Conservation (phyloP, 2,113 vertebrate genomes). For the Agapornis roseicollis region DNA sequence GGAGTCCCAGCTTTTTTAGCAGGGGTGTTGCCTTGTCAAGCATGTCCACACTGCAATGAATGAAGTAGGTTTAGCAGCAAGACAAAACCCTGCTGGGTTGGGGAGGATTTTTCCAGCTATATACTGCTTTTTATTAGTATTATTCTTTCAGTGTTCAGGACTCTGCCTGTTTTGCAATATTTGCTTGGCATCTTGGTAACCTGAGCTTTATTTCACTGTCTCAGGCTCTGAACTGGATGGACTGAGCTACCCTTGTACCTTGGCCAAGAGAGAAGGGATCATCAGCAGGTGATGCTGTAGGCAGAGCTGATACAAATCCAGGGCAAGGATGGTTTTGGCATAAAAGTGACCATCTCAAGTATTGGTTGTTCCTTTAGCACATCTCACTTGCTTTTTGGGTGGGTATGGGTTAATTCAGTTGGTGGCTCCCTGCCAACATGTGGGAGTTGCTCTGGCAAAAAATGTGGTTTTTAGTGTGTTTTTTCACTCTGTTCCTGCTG, state of each 20-base stretch:
- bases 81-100: not conserved
- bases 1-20: not conserved
- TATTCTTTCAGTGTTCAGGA: not conserved
- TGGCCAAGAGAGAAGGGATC: not conserved
- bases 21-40: not conserved
- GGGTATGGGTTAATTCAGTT: not conserved
- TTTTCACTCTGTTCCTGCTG: not conserved
- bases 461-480: not conserved
- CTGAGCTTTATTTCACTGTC: not conserved
- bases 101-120: not conserved
- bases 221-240: not conserved
- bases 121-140: not conserved
- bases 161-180: not conserved
- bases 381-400: not conserved
- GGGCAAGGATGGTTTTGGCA: not conserved
- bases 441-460: constrained; percentile 25
- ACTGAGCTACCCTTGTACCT: not conserved
- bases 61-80: not conserved
- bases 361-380: not conserved
- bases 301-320: not conserved
- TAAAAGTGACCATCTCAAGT: not conserved
- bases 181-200: not conserved
- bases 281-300: not conserved
- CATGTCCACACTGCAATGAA: not conserved
- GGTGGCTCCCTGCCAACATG: not conserved